Conservation (phyloP, 2,797 vertebrate genomes). For the Pipistrellus pipistrellus region DNA sequence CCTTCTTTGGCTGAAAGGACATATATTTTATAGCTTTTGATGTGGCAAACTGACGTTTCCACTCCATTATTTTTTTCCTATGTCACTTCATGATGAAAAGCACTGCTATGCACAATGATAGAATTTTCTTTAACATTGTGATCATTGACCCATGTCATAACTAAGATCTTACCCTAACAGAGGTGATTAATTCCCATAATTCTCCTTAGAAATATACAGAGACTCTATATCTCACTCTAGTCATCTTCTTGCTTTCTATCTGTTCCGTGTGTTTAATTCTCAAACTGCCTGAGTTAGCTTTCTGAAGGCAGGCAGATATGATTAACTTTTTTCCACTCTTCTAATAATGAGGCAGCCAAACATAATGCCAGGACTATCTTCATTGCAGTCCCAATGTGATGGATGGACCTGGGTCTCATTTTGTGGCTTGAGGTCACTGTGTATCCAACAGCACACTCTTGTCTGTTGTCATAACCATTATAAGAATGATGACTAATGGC, state of each 20-base stretch:
- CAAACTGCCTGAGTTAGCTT: background rate
- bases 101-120: background rate
- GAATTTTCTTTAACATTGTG: background rate
- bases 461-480: background rate
- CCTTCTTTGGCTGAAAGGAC: constrained; percentile 67
- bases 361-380: background rate
- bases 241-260: background rate
- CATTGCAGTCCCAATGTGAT: background rate
- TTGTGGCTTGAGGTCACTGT: background rate
- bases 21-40: constrained; percentile 57
- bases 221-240: background rate
- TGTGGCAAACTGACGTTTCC: constrained; percentile 16
- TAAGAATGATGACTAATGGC: background rate
- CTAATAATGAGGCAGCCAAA: background rate
- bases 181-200: background rate
- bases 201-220: background rate
- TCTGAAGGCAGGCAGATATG: background rate
- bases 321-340: background rate
- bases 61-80: constrained; percentile 48
- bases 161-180: background rate
- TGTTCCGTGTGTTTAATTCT: background rate
- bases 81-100: constrained; percentile 61
- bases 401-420: background rate
- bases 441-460: background rate
- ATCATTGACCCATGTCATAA: background rate